Evolutionary conservation across 2,797 vertebrate species (phyloP), one percentile per base, ranked within the genome.

Genomic region (Melanotaenia parkinsoni): DNA sequence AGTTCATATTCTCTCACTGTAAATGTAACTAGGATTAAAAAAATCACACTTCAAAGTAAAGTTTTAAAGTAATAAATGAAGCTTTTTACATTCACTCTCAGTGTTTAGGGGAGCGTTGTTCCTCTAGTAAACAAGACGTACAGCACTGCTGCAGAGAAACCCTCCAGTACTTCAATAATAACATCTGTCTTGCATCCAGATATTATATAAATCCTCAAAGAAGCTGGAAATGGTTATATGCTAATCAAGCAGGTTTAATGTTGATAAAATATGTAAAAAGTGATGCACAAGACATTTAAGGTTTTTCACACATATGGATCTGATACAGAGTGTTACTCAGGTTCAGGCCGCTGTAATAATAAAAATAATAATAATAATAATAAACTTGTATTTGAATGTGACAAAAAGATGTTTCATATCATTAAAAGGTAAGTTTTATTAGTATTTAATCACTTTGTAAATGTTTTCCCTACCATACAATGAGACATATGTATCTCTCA

Each of bases 11-110:
- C 53, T 70, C 51, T 2, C 70, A 58, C 72, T 60, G 37, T 57
- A 72, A 72, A 22, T 69, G 12, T 37, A 73, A 59, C 54, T 47
- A 33, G 43, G 58, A 63, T 20, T 59, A 13, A 69, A 77, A 33
- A 58, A 38, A 70, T 11, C 56, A 5, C 20, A 40, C 58, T 50
- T 40, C 14, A 69, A 58, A 78, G 66, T 66, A 58, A 33, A 60
- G 56, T 20, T 43, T 45, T 9, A 59, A 20, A 77, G 18, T 64
- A 26, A 53, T 68, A 69, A 51, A 43, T 62, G 38, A 76, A 30
- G 56, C 33, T 45, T 72, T 67, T 26, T 56, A n/a, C 54, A 13
- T 10, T 59, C 14, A 16, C 40, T 43, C 18, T 43, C 40, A 43
- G 40, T 37, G 35, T 10, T 37, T 10, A 11, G 2, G 11, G 10